phyloP scores from a whole-genome alignment of 2,797 vertebrate genomes.

The Tiaroga cobitis region DNA sequence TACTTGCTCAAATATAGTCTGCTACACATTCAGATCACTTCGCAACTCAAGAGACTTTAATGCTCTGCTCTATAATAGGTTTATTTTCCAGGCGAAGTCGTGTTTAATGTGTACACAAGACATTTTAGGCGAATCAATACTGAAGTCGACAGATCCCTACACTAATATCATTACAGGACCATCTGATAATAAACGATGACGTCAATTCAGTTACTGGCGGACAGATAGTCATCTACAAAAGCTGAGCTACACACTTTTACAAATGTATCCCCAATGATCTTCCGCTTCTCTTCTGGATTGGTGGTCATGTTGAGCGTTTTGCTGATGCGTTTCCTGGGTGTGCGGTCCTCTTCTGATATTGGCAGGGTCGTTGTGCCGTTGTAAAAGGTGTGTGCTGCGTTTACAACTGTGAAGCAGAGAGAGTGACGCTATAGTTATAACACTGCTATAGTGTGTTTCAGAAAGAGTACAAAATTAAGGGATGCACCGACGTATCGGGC shows the following conservation, averaged over 20 bases:
- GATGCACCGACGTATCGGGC: neutral
- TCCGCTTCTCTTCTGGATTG: slow-evolving; percentile 97
- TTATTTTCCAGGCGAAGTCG: neutral
- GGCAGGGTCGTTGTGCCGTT: slow-evolving; percentile 98
- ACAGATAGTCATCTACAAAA: neutral
- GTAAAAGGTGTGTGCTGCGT: slow-evolving; percentile 98
- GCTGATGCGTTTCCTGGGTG: slow-evolving; percentile 97
- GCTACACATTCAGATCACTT: slow-evolving; percentile 2
- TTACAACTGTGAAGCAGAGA: slow-evolving; percentile 84
- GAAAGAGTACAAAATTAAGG: neutral
- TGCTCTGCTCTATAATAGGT: neutral
- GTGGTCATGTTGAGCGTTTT: slow-evolving; percentile 99
- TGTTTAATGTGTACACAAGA: neutral
- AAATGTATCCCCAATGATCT: slow-evolving; percentile 98
- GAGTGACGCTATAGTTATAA: neutral
- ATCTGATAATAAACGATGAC: slow-evolving; percentile 13
- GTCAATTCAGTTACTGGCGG: neutral
- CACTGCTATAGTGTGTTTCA: neutral
- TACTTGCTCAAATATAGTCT: neutral
- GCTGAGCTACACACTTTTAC: slow-evolving; percentile 84
- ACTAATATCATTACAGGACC: neutral
- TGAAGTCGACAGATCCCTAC: neutral
- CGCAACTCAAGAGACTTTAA: neutral
- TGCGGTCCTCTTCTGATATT: slow-evolving; percentile 97
- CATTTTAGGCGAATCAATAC: slow-evolving; percentile 20